Evolutionary conservation across 1,140 invertebrate species (phyloP), one percentile per base, ranked within the genome.

Genomic region (Asbolus verrucosus): DNA sequence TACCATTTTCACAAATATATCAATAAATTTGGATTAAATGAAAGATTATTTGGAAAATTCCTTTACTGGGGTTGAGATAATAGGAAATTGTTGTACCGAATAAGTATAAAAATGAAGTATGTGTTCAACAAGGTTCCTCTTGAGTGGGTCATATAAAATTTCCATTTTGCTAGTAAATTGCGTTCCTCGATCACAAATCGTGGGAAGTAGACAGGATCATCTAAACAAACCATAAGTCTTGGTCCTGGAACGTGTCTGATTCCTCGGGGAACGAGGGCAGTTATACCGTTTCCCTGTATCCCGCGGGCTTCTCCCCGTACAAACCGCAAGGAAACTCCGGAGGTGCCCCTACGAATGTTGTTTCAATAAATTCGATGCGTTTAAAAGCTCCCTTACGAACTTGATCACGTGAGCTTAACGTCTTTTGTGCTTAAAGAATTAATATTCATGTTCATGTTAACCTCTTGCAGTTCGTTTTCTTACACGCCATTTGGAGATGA

Each of bases 171-270:
- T 61, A 46, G 39, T 73, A 71, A 70, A 71, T 70, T 71, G 69
- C 68, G 36, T 67, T 69, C 54, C 24, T 6, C 41, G 65, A 67
- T 74, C 72, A 74, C 72, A 74, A 74, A 74, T 74, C 72, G 69
- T 72, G 41, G 21, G 18, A 73, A 70, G 62, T 73, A 71, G 69
- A 71, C 60, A 69, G 39, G 54, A 62, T 62, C 69, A 72, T 74
- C 69, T 74, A 74, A 74, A 74, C 72, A 74, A 74, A 74, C 72
- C 72, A 74, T 74, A 74, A 71, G 54, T 73, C 69, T 68, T 69
- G 66, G 43, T 33, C 39, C 19, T 38, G 41, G 13, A 54, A 70
- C 69, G 62, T 70, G 62, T 66, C 43, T 65, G 14, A 43, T 41
- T 70, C 69, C 69, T 70, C 16, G 15, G 69, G 69, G 69, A 70